Conservation (phyloP, 2,888 invertebrate species). For the Ochropleura leucogaster region DNA sequence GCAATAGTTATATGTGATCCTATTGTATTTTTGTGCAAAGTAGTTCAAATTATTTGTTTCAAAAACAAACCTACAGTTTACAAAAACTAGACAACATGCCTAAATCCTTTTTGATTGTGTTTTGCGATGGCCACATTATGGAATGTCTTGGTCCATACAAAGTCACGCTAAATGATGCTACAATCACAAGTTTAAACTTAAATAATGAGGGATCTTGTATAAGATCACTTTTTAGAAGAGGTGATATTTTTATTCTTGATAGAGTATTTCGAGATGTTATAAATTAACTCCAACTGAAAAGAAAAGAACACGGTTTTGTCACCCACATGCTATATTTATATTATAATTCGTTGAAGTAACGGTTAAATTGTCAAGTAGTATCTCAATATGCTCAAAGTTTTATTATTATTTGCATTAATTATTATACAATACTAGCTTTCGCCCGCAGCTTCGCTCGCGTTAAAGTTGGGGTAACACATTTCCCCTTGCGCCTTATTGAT, state of each 20-base stretch:
- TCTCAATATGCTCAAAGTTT: too few species aligned
- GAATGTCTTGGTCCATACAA: slow-evolving; percentile 25
- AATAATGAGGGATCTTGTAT: slow-evolving; percentile 5
- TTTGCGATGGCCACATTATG: slow-evolving; percentile 20
- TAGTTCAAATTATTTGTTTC: slow-evolving; percentile 15
- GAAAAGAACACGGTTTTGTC: slow-evolving; percentile 7
- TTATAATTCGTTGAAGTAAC: too few species aligned
- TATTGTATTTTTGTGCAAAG: slow-evolving; percentile 42
- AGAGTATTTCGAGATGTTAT: slow-evolving; percentile 17
- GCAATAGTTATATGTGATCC: slow-evolving; percentile 25
- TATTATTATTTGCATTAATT: too few species aligned
- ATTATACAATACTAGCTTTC: too few species aligned
- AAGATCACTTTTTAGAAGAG: slow-evolving; percentile 2
- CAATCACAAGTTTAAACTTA: slow-evolving; percentile 5
- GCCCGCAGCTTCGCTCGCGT: too few species aligned
- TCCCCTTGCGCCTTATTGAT: too few species aligned
- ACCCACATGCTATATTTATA: slow-evolving; percentile 14
- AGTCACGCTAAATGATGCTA: slow-evolving; percentile 21
- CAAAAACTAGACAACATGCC: background rate
- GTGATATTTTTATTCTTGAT: slow-evolving; percentile 13
- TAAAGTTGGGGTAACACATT: too few species aligned
- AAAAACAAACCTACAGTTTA: slow-evolving; percentile 40
- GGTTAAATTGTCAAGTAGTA: too few species aligned
- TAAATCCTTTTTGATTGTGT: slow-evolving; percentile 36
- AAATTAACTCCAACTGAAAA: slow-evolving; percentile 13